Conservation (phyloP, 2,113 vertebrate species). For the Otolemur garnettii region DNA sequence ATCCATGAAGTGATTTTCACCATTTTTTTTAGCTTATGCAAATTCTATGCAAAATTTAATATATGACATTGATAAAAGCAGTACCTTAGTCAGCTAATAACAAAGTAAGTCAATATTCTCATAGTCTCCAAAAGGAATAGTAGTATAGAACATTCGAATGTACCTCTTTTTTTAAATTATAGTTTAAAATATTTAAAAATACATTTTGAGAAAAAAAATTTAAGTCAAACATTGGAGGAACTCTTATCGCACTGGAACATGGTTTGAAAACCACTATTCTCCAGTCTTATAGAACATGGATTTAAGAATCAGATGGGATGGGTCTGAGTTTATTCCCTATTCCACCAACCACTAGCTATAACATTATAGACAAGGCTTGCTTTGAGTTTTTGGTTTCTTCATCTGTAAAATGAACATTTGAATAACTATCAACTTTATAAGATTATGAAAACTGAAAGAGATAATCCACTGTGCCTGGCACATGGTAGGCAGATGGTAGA, state of each 20-base stretch:
- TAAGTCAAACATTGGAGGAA: neutral
- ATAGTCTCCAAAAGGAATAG: neutral
- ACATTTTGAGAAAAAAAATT: slow-evolving; percentile 6
- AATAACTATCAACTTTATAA: neutral
- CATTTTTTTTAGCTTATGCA: neutral
- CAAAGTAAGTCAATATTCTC: slow-evolving; percentile 31
- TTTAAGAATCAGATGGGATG: neutral
- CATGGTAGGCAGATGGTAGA: neutral
- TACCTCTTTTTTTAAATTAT: neutral
- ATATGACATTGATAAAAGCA: slow-evolving; percentile 23
- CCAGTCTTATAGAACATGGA: neutral
- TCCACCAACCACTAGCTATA: neutral
- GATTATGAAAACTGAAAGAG: neutral
- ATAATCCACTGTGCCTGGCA: neutral
- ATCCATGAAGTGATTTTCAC: neutral
- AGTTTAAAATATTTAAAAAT: slow-evolving; percentile 42
- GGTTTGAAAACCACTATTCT: neutral
- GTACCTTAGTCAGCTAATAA: slow-evolving; percentile 15
- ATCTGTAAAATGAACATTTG: slow-evolving; percentile 25
- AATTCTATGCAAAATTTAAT: slow-evolving; percentile 47
- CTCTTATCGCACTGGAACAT: neutral
- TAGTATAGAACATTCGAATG: neutral
- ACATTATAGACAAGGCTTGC: neutral
- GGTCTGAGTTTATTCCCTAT: neutral
- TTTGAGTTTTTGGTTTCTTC: neutral